Base-by-base conservation (phyloP, 2,888 invertebrate species). In the Monoplex corrugatus region DNA sequence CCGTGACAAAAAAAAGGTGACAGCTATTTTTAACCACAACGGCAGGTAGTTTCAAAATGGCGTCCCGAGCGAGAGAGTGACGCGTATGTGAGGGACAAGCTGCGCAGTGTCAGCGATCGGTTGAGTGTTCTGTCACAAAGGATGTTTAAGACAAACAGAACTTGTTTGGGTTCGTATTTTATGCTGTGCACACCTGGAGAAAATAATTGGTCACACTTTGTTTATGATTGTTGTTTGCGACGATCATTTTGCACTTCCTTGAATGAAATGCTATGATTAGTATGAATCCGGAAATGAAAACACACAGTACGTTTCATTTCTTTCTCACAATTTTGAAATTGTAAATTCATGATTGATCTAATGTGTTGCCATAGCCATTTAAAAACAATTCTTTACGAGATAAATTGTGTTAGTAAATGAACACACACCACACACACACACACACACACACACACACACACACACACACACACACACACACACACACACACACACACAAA, bases 361-460 rank as follows among this genome's bases (percentile, higher is more conserved):
- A n/a, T n/a, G n/a, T n/a, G n/a, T n/a, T n/a, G n/a, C n/a, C n/a
- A n/a, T n/a, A n/a, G n/a, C n/a, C n/a, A n/a, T n/a, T n/a, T n/a
- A n/a, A n/a, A n/a, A n/a, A n/a, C n/a, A n/a, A n/a, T n/a, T n/a
- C n/a, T n/a, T n/a, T n/a, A n/a, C n/a, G n/a, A n/a, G n/a, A n/a
- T n/a, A n/a, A n/a, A n/a, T n/a, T n/a, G n/a, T n/a, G n/a, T n/a
- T n/a, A n/a, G n/a, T n/a, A n/a, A n/a, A n/a, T n/a, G n/a, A n/a
- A 80, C 78, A 43, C 78, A 40, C 78, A 43, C 78, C 78, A 40
- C 78, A 40, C 78, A 80, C 78, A 80, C 78, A 43, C 40, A 80
- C 78, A 80, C 43, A 80, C 35, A 32, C 35, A 75, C 35, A 75
- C 35, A 35, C 35, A 32, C 32, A 8, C 35, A 75, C 35, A 75